These are phyloP conservation scores for Zelostemma sp. DNA, from an alignment of 1,140 invertebrate species.

Conservation along the genomic window DNA sequence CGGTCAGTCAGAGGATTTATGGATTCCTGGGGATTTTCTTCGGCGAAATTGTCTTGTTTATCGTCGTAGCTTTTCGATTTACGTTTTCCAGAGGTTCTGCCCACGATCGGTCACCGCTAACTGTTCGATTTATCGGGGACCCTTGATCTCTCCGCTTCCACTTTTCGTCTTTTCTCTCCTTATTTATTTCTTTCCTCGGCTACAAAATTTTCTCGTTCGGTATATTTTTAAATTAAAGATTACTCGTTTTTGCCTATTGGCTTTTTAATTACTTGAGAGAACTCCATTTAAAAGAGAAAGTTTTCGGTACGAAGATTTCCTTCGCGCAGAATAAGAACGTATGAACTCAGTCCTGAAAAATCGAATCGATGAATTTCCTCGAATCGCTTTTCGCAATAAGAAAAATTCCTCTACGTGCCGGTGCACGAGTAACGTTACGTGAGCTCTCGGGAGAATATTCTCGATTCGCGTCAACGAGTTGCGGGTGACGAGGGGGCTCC, in stretches of 20 bases:
- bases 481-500: constrained; percentile 35
- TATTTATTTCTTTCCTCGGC: background rate
- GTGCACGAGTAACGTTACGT: constrained; percentile 21
- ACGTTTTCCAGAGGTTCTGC: constrained; percentile 44
- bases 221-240: too few species aligned
- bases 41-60: constrained; percentile 63
- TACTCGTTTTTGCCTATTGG: too few species aligned
- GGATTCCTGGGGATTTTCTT: constrained; percentile 57
- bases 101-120: constrained; percentile 20
- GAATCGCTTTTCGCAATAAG: constrained; percentile 15
- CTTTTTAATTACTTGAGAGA: too few species aligned
- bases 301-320: too few species aligned
- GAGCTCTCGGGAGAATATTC: constrained; percentile 43
- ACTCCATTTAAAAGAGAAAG: too few species aligned
- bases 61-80: constrained; percentile 50
- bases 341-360: constrained; percentile 9
- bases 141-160: constrained; percentile 1
- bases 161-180: constrained; percentile 1
- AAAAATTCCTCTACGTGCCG: constrained; percentile 28
- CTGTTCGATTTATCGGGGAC: constrained; percentile 37
- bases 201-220: background rate
- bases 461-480: constrained; percentile 40
- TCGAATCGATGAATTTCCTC: constrained; percentile 18
- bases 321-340: too few species aligned
- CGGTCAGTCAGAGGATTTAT: constrained; percentile 56